Evolutionary conservation across 2,888 invertebrate species (phyloP).

Genomic region (Aspidiotus destructor): DNA sequence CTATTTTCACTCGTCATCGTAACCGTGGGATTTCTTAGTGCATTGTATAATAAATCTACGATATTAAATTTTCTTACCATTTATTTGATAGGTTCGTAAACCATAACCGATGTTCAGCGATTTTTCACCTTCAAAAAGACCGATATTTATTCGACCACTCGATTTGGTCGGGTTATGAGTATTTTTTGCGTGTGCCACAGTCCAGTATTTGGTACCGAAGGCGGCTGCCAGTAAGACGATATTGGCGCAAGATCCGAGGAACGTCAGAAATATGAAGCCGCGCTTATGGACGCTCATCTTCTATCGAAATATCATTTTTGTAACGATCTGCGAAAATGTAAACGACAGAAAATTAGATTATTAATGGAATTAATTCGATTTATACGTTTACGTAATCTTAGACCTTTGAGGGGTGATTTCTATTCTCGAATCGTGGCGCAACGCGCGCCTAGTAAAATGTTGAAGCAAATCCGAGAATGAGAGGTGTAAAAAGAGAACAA

Average conservation of each 20-base stretch:
- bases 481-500: too few species aligned
- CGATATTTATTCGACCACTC: constrained; percentile 69
- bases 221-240: constrained; percentile 69
- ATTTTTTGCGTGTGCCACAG: constrained; percentile 61
- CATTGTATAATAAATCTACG: too few species aligned
- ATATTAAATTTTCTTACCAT: constrained; percentile 50
- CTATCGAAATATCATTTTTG: constrained; percentile 11
- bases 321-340: constrained; percentile 4
- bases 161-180: constrained; percentile 51
- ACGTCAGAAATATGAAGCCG: constrained; percentile 70
- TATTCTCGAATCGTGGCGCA: too few species aligned
- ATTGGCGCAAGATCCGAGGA: constrained; percentile 66
- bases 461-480: too few species aligned
- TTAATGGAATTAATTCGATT: too few species aligned
- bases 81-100: constrained; percentile 62
- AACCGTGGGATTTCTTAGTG: too few species aligned
- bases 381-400: too few species aligned
- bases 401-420: too few species aligned
- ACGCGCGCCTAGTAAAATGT: too few species aligned
- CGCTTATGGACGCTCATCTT: constrained; percentile 59
- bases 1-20: too few species aligned
- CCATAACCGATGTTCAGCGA: constrained; percentile 73
- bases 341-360: too few species aligned
- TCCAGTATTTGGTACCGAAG: constrained; percentile 73
- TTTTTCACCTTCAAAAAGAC: constrained; percentile 77